Conservation (phyloP, 35 echinoderm and acorn worm genomes). For the Amphiura filiformis region DNA sequence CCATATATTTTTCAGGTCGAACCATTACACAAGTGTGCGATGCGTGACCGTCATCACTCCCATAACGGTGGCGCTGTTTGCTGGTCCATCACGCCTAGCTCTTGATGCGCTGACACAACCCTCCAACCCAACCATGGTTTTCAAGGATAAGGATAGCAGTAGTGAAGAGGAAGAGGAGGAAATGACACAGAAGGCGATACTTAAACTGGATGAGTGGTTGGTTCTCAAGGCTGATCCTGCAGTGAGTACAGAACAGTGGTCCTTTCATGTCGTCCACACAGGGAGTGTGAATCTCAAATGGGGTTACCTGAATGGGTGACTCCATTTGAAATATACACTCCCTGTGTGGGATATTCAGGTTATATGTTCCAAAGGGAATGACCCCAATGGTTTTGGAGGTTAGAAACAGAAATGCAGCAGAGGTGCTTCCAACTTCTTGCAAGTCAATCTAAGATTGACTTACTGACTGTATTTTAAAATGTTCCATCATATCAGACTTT, state of each 20-base stretch:
- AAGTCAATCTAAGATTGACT: too few relatives aligned
- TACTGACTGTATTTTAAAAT: too few relatives aligned
- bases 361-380: too few relatives aligned
- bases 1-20: slow-evolving; percentile 44
- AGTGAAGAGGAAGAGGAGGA: slow-evolving; percentile 48
- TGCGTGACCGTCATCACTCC: slow-evolving; percentile 83
- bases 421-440: too few relatives aligned
- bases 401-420: too few relatives aligned
- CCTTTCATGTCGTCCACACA: too few relatives aligned
- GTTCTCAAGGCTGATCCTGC: slow-evolving; percentile 53
- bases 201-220: slow-evolving; percentile 89
- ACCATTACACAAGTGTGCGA: slow-evolving; percentile 65
- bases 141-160: slow-evolving; percentile 29
- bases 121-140: slow-evolving; percentile 17
- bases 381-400: too few relatives aligned
- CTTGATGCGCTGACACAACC: slow-evolving; percentile 75
- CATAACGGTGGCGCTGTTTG: slow-evolving; percentile 78
- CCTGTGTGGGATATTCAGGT: too few relatives aligned
- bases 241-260: slow-evolving; percentile 31
- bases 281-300: too few relatives aligned
- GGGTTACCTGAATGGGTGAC: too few relatives aligned
- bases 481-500: too few relatives aligned
- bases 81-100: slow-evolving; percentile 83
- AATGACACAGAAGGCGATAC: slow-evolving; percentile 33
- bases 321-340: too few relatives aligned